Conservation (phyloP, 2,888 invertebrate species). For the Neoascia interrupta region DNA sequence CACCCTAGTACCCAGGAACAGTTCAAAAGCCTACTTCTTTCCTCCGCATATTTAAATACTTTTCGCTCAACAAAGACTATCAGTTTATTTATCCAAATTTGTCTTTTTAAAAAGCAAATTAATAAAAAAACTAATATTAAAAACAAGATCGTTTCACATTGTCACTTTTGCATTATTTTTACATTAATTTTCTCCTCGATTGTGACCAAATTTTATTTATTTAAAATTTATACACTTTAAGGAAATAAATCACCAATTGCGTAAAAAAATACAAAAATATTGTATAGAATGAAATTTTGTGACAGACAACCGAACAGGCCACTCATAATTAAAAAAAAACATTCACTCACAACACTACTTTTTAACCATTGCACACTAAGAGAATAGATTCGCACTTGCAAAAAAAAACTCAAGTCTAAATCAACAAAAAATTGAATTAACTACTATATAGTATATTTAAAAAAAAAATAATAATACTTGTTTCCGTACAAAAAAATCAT, state of each 20-base stretch:
- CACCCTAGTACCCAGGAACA: no score
- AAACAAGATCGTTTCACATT: no score
- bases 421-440: slow-evolving; percentile 17
- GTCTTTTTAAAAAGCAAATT: no score
- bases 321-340: no score
- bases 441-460: neutral
- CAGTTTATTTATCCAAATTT: no score
- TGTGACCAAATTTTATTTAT: slow-evolving; percentile 51
- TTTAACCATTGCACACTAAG: slow-evolving; percentile 42
- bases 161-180: slow-evolving; percentile 7
- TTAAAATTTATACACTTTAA: no score
- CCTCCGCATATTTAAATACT: no score
- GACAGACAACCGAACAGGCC: slow-evolving; percentile 10
- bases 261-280: slow-evolving; percentile 15
- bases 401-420: slow-evolving; percentile 12
- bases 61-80: no score
- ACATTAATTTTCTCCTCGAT: slow-evolving; percentile 40
- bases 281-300: neutral
- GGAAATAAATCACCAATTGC: slow-evolving; percentile 42
- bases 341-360: slow-evolving; percentile 18
- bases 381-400: slow-evolving; percentile 29
- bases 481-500: slow-evolving; percentile 5
- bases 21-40: no score
- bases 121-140: no score
- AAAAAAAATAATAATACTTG: neutral